Base-by-base conservation (phyloP, 2,797 vertebrate species). In the Cynodonichthys magdalenae region DNA sequence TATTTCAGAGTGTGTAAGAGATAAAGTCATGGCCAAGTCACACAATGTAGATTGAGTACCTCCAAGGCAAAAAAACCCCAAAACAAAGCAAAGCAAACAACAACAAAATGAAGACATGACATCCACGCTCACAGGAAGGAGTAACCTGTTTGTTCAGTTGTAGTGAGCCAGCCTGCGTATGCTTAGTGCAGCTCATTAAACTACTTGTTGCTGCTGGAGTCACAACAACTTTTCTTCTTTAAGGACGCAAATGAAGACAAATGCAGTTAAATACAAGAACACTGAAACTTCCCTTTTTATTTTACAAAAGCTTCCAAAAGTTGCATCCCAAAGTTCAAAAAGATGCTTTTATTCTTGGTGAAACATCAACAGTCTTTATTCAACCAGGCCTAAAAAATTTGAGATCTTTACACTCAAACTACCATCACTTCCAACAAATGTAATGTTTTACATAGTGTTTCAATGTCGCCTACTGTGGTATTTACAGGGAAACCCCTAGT, bases 101-200 rank as follows among this genome's bases (percentile, higher is more conserved):
- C 15, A 28, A 24, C 24, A 27, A 28, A n/a, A 19, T 19, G 31
- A 68, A 41, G 5, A 39, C 57, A 49, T n/a, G 44, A 42, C 50
- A 9, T 59, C 59, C 17, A 8, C 31, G 36, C 29, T 67, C 48
- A 51, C 24, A 59, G 68, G 69, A 71, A 67, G 65, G 54, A 82
- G 68, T 81, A 79, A 76, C 81, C 60, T 55, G 42, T 47, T 4
- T 53, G 28, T 36, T 46, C 62, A 55, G 70, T 63, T 64, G 80
- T 76, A 74, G 72, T 53, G 63, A 67, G 10, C 18, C 19, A 48
- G 12, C 46, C 45, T 7, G 29, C 71, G 72, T 68, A 74, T 81
- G 77, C 58, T 73, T 73, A 76, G 55, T 82, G 59, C 82, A 74
- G 78, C 77, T 84, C 81, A 77, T 66, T 81, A 75, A 80, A 70